Conservation (phyloP, 2,888 invertebrate species). For the Alentia gelatinosa region DNA sequence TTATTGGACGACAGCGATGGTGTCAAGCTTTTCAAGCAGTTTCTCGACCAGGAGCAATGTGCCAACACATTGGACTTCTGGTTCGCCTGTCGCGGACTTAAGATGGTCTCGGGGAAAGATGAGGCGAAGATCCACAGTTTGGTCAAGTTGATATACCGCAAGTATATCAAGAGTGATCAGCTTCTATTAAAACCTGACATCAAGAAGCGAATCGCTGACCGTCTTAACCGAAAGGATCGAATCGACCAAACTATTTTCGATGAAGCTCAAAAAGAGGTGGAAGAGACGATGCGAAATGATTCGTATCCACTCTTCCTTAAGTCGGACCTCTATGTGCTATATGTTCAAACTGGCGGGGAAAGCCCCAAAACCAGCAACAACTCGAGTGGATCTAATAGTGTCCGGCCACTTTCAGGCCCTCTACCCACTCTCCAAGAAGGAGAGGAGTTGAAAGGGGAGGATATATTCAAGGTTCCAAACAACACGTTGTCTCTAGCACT, state of each 20-base stretch:
- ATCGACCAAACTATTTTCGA: conserved; percentile 92
- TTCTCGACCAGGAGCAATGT: conserved; percentile 78
- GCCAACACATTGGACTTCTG: conserved; percentile 85
- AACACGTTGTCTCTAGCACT: conserved; percentile 48
- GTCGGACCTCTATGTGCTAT: conserved; percentile 92
- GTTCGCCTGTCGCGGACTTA: conserved; percentile 86
- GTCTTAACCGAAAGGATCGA: conserved; percentile 75
- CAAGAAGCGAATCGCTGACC: conserved; percentile 85
- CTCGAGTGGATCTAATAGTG: conserved; percentile 64
- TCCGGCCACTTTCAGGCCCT: conserved; percentile 60
- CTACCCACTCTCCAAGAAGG: conserved; percentile 65
- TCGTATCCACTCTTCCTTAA: conserved; percentile 95
- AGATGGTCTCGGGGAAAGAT: conserved; percentile 82
- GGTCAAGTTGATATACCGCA: conserved; percentile 85
- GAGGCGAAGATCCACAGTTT: conserved; percentile 84
- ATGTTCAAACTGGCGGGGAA: conserved; percentile 77
- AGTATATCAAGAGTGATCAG: conserved; percentile 86
- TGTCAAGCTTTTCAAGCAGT: conserved; percentile 89
- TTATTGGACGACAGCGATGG: conserved; percentile 94
- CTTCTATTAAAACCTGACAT: conserved; percentile 86
- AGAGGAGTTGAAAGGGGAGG: conserved; percentile 60
- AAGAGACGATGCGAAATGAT: conserved; percentile 90
- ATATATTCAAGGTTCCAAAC: conserved; percentile 51
- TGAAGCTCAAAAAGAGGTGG: conserved; percentile 90
- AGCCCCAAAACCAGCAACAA: conserved; percentile 71